Evolutionary conservation across 2,888 invertebrate genomes (phyloP), one percentile per base, ranked within the genome.

Genomic region (Luffia ferchaultella): DNA sequence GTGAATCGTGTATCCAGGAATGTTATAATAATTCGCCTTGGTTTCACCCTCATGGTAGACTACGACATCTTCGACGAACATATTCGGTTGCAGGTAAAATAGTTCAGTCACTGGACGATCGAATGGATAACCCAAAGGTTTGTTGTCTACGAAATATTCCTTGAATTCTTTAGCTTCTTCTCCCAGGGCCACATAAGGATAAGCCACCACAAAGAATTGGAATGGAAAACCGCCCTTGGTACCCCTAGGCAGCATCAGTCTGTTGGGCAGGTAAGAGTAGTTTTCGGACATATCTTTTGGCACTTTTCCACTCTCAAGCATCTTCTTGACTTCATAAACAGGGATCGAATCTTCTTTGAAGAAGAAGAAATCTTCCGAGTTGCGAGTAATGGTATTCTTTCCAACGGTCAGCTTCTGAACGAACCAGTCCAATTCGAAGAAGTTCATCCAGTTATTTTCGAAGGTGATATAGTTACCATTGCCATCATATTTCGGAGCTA

Each of bases 401-500:
- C 90, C 90, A 46, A 76, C 62, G 19, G 67, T 68, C 57, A 90
- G 65, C 45, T 78, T 70, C 58, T 73, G 72, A 45, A 68, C 56
- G 70, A 88, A 86, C 53, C 48, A 51, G 52, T 61, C 61, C 16
- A 61, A 46, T 48, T 58, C 58, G 18, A 58, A 45, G 56, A 60
- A 61, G 60, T 61, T 59, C 54, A 53, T 54, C 50, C 53, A 52
- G 49, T 53, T 53, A 42, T 54, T 42, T 20, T 54, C 54, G 12
- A 56, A 65, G 54, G 77, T 70, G 42, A 85, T 69, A 18, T 70
- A 62, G 51, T 73, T 71, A 47, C 85, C 86, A 45, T 72, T 69
- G 63, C 83, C 72, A 62, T 88, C 85, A 67, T 79, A 85, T 67
- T 87, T 87, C 20, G 89, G 89, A 60, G 86, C 89, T 56, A 88